Base-by-base conservation (phyloP, 2,888 invertebrate species). In the Clanis bilineata region DNA sequence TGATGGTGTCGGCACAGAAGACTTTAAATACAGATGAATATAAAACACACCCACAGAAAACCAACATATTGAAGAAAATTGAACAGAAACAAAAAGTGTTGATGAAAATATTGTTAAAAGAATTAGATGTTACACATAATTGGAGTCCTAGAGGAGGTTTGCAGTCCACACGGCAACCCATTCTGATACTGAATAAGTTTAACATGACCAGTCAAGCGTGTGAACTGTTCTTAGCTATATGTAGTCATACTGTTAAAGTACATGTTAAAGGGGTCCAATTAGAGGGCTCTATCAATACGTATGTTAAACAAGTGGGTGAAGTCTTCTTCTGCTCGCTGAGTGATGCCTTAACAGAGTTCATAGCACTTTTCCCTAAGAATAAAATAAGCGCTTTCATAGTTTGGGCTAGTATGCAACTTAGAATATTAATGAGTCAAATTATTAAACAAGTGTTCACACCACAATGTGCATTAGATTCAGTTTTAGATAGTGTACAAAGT, bases 81-180 rank as follows among this genome's bases (percentile, higher is more conserved):
- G 96, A 96, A 71, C 93, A 93, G 63, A 93, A 97, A 74, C 96
- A 96, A 62, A 94, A 95, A 66, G 94, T 94, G 55, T 90, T 99
- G 70, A 96, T 97, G n/a, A 96, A 97, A 69, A 97, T 97, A 57
- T 89, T 99, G 45, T 95, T 97, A 71, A 96, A 96, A 72, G 98
- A 99, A 85, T 88, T 99, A 28, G 96, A 98, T 83, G 96, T 96
- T 23, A 96, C 96, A 58, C 97, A 98, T 38, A 98, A 97, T 77
- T 96, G 97, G 86, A 97, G 97, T 57, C 93, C 98, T 6, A 95
- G 98, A 79, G 98, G 98, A 0, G 98, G 98, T 0, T 86, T 98
- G 60, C 94, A 97, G 67, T 97, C 98, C 0, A 95, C 96, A 0
- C 92, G 98, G 57, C 94, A 97, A 64, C 97, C 98, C 0, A 96